Evolutionary conservation across 2,888 invertebrate species (phyloP).

Genomic region (Nymphalis c-album): DNA sequence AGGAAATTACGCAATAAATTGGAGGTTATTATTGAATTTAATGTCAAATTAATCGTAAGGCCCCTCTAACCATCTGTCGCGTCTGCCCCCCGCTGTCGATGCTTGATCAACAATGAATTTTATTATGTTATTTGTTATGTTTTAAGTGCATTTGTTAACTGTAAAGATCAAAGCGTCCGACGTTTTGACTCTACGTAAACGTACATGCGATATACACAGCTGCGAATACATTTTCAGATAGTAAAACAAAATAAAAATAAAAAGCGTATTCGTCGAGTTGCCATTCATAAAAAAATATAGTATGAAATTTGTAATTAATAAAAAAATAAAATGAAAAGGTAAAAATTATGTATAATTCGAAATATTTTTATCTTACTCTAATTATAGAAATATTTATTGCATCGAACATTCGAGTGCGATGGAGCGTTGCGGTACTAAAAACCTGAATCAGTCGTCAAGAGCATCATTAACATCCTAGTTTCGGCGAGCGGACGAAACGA

Average conservation of each 20-base stretch:
- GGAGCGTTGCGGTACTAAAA: constrained; percentile 35
- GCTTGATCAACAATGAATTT: constrained; percentile 47
- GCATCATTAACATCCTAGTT: constrained; percentile 37
- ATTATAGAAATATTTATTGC: constrained; percentile 36
- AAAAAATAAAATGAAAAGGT: constrained; percentile 17
- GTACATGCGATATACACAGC: neutral
- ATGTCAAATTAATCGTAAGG: constrained; percentile 77
- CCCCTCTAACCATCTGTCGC: constrained; percentile 75
- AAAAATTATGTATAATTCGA: constrained; percentile 25
- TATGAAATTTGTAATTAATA: constrained; percentile 9
- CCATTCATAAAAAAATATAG: neutral
- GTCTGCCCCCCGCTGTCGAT: constrained; percentile 43
- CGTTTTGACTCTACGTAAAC: neutral
- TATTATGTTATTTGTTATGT: constrained; percentile 47
- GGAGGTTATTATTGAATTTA: constrained; percentile 80
- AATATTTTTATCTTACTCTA: constrained; percentile 31
- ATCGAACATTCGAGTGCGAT: constrained; percentile 33
- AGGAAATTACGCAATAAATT: constrained; percentile 81
- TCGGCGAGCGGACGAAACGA: constrained; percentile 27
- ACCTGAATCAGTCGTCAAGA: constrained; percentile 37
- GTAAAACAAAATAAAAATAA: neutral
- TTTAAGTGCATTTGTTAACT: constrained; percentile 39
- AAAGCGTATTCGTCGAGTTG: neutral
- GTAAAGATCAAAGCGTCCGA: constrained; percentile 10
- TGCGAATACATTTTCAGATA: neutral